Percentiles rank a stretch among this genome's conserved stretches.
Evolutionary conservation across 2,888 invertebrate genomes (phyloP).

Genomic region (Idaea straminata): DNA sequence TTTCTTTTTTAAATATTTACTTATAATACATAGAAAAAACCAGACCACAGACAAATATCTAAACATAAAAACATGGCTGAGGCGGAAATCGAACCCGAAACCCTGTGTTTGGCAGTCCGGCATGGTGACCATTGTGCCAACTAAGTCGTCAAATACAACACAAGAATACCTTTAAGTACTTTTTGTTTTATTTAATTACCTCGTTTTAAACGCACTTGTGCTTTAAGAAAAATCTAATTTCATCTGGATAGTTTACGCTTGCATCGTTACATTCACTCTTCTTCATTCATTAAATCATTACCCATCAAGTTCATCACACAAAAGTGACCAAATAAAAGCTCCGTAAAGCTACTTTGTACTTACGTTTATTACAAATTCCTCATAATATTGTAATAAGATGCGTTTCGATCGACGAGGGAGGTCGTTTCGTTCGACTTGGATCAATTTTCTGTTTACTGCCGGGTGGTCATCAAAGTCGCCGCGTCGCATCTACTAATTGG

Average conservation of each 20-base stretch:
- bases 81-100: too few relatives aligned
- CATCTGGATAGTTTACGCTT: background rate
- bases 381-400: constrained; percentile 44
- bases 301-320: background rate
- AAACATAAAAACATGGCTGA: too few relatives aligned
- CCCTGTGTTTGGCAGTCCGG: too few relatives aligned
- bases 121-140: too few relatives aligned
- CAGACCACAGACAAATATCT: too few relatives aligned
- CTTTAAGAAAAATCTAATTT: background rate
- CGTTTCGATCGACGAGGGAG: constrained; percentile 49
- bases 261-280: background rate
- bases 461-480: constrained; percentile 66
- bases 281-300: background rate
- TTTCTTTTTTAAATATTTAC: too few relatives aligned
- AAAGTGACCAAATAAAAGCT: constrained; percentile 2
- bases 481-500: constrained; percentile 67
- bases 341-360: constrained; percentile 15
- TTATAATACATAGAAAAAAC: too few relatives aligned
- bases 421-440: constrained; percentile 42
- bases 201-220: background rate
- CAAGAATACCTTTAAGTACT: background rate
- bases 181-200: background rate
- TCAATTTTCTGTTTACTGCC: constrained; percentile 74
- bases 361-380: constrained; percentile 21
- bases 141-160: too few relatives aligned